A percentile compares a stretch with the other conserved stretches of the same genome.
phyloP scores from a whole-genome alignment of 2,113 vertebrate species.

The Anas platyrhynchos region DNA sequence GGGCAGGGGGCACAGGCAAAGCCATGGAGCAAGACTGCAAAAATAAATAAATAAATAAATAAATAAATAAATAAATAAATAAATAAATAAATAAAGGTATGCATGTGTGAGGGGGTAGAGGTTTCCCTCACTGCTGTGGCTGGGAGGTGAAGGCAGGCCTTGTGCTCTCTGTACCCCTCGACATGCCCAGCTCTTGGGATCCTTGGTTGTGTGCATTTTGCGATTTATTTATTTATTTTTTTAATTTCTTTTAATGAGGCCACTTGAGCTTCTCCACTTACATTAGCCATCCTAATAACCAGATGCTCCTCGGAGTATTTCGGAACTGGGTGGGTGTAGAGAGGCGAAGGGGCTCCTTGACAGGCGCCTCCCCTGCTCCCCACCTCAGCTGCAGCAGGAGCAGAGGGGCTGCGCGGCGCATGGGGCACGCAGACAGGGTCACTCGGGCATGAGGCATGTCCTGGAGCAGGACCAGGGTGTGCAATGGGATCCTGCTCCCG shows the following conservation, averaged over 20 bases:
- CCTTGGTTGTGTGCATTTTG: too few species aligned
- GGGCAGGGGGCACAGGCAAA: background rate
- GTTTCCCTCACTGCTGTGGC: background rate
- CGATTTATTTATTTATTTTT: background rate
- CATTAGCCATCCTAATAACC: conserved; percentile 44
- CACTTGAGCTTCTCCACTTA: conserved; percentile 11
- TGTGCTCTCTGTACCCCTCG: background rate
- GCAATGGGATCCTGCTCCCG: background rate
- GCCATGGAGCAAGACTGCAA: background rate
- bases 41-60: background rate
- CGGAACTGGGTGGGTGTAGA: background rate
- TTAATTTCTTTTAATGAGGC: background rate
- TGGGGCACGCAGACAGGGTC: too few species aligned
- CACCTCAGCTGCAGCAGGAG: background rate
- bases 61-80: background rate
- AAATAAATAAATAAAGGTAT: background rate
- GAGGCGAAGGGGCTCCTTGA: background rate
- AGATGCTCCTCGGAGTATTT: background rate
- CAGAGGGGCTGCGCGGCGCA: background rate
- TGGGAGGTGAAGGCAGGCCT: background rate
- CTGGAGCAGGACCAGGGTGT: background rate
- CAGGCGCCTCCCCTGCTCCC: background rate
- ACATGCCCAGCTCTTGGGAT: fast-evolving
- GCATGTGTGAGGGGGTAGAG: background rate
- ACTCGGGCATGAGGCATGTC: fast-evolving